Base-by-base conservation (phyloP, 2,113 vertebrate genomes). In the Falcunculus frontatus region DNA sequence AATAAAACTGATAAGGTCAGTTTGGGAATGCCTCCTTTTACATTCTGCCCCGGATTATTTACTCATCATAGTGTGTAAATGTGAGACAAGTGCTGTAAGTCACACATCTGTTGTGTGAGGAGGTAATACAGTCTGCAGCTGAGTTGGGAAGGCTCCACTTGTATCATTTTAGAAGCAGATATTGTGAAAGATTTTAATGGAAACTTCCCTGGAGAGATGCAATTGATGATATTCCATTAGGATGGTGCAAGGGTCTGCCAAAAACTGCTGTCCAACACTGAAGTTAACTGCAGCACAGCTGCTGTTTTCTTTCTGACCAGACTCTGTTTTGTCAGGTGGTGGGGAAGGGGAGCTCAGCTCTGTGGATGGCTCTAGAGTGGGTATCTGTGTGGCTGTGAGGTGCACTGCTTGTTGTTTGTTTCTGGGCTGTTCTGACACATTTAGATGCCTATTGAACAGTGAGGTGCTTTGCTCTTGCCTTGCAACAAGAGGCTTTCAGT, bases 1-100 rank as follows among this genome's bases (percentile, higher is more conserved):
- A 97, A 96, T 85, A 97, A 97, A 90, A 97, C 76, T 0, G 96
- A 96, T 59, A 89, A 97, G 97, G 97, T 97, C 69, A 90, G 87
- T 96, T 72, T 27, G 55, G 70, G 63, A 78, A 44, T 25, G 21
- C 9, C 19, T 68, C 44, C 2, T 65, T 21, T 77, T 59, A 11
- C 10, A 0, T 39, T 60, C 13, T 77, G 41, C 26, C 25, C n/a
- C 25, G 27, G 33, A 9, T 26, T 30, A 4, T 10, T 74, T 16
- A 1, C 35, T 76, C n/a, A 1, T 17, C 33, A 23, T 7, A 11
- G 53, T 4, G 8, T 59, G 37, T 44, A 32, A 56, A 25, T 21
- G 18, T 30, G 55, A 64, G 53, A 5, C 11, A 13, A 57, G 46
- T 19, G 74, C 73, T 57, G 57, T 26, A 26, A 49, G 4, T 7